phyloP scores from a whole-genome alignment of 2,797 vertebrate genomes.

The Sciurus carolinensis region DNA sequence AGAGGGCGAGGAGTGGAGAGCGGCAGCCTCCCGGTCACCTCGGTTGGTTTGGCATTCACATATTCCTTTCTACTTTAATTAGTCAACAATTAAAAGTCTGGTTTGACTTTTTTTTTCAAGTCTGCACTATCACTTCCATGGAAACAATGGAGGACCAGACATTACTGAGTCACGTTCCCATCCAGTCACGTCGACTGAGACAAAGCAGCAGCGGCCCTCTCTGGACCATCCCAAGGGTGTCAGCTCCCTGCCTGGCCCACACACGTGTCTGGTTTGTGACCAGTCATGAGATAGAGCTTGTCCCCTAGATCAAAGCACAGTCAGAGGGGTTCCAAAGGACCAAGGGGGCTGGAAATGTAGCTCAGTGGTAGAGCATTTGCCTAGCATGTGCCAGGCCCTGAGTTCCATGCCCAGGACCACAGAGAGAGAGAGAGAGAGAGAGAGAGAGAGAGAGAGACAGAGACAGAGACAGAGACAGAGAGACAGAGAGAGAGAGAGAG shows the following conservation, averaged over 20 bases:
- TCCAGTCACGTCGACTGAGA: rapidly evolving
- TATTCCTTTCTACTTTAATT: neutral
- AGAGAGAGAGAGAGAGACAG: too few relatives aligned
- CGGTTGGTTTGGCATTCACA: neutral
- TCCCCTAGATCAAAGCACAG: rapidly evolving
- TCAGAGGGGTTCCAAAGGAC: neutral
- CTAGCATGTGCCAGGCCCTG: neutral
- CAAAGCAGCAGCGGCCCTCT: rapidly evolving
- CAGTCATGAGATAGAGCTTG: neutral
- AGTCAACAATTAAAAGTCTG: neutral
- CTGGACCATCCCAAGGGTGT: neutral
- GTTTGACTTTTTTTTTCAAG: neutral
- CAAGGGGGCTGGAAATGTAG: too few relatives aligned
- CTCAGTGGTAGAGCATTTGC: too few relatives aligned
- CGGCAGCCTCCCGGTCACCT: rapidly evolving
- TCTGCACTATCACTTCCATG: neutral
- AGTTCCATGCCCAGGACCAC: neutral
- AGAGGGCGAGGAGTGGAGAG: rapidly evolving
- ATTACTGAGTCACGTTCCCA: neutral
- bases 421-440: too few relatives aligned
- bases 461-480: too few relatives aligned
- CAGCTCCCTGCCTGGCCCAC: neutral
- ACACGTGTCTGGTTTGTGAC: neutral
- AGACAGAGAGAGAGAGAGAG: too few relatives aligned
- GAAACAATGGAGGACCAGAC: neutral